These are phyloP conservation scores for Aleiodes sp. DNA, from an alignment of 1,140 invertebrate genomes.

Conservation along the genomic window DNA sequence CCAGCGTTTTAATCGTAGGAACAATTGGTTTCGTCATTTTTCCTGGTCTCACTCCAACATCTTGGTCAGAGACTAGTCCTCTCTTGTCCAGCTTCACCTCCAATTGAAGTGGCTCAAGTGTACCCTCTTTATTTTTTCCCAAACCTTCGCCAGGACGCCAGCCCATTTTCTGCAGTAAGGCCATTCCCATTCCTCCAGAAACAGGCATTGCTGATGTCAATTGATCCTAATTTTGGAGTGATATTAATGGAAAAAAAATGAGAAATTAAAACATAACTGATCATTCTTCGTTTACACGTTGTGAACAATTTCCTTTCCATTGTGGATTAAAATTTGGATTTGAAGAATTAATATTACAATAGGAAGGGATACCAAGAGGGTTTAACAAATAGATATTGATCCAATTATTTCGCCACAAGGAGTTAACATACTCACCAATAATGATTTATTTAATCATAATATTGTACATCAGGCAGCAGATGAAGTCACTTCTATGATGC, in stretches of 20 bases:
- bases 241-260: constrained; percentile 35
- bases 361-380: not conserved
- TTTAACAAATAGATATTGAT: constrained; percentile 1
- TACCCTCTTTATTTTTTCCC: constrained; percentile 93
- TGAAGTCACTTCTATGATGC: constrained; percentile 59
- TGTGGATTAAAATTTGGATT: too few relatives aligned
- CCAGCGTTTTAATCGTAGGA: constrained; percentile 65
- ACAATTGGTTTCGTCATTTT: constrained; percentile 53
- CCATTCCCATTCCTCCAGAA: constrained; percentile 93
- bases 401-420: constrained; percentile 28
- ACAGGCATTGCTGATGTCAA: constrained; percentile 85
- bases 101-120: constrained; percentile 85
- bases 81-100: constrained; percentile 95
- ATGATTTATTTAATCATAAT: constrained; percentile 50
- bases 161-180: constrained; percentile 96
- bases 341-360: too few relatives aligned
- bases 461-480: constrained; percentile 58
- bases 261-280: constrained; percentile 26
- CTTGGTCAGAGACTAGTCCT: constrained; percentile 80
- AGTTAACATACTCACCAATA: constrained; percentile 59
- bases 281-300: not conserved
- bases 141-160: constrained; percentile 96
- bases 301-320: too few relatives aligned
- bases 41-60: constrained; percentile 63
- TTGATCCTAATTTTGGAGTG: constrained; percentile 76